Percentiles rank a stretch among this genome's conserved stretches.
phyloP scores from a whole-genome alignment of 2,888 invertebrate species.

The Phyllotreta cruciferae region DNA sequence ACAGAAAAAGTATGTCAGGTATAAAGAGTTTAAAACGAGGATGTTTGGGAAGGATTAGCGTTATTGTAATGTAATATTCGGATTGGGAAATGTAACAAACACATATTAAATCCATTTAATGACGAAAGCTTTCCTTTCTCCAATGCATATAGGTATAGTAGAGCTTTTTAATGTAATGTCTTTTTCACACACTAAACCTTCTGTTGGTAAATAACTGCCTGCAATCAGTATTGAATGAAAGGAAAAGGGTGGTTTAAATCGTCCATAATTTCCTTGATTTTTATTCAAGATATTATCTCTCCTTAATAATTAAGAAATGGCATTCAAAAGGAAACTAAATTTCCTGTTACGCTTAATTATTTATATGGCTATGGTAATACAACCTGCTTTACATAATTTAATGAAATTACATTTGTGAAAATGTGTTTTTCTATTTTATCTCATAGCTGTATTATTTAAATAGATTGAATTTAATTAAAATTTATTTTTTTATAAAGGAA shows the following conservation, averaged over 20 bases:
- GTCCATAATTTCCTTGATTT: constrained; percentile 9
- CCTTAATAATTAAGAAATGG: constrained; percentile 12
- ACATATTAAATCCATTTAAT: too few relatives aligned
- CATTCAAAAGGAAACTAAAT: constrained; percentile 12
- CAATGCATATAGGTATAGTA: too few relatives aligned
- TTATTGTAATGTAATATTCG: constrained; percentile 11
- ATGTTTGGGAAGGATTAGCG: constrained; percentile 4
- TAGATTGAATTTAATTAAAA: too few relatives aligned
- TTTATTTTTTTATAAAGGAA: too few relatives aligned
- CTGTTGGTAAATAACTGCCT: neutral
- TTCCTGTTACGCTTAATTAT: constrained; percentile 8
- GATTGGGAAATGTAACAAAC: constrained; percentile 24
- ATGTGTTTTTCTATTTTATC: too few relatives aligned
- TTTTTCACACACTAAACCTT: neutral
- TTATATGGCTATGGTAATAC: constrained; percentile 2
- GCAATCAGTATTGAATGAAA: neutral
- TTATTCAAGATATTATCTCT: constrained; percentile 7
- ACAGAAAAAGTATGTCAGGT: constrained; percentile 20
- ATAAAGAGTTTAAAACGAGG: constrained; percentile 6
- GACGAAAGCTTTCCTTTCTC: too few relatives aligned
- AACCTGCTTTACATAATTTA: neutral
- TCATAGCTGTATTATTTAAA: too few relatives aligned
- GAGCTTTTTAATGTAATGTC: too few relatives aligned
- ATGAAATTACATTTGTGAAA: neutral
- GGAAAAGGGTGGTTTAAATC: constrained; percentile 10